Percentiles rank a stretch among this genome's conserved stretches.
Conservation (phyloP, 2,113 vertebrate species). For the Anguilla rostrata region DNA sequence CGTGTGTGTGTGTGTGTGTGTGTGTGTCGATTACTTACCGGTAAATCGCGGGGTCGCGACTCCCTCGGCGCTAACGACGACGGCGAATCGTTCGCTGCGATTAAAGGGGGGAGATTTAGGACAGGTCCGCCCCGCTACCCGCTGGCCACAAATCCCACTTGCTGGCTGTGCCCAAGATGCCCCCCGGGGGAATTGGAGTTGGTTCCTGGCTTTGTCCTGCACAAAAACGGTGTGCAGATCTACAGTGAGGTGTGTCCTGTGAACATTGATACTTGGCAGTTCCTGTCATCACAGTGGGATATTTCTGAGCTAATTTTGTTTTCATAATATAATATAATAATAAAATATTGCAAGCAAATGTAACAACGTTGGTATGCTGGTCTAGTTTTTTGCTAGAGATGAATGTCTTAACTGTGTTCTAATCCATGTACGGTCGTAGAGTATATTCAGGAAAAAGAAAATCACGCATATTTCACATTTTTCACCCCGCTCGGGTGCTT, state of each 20-base stretch:
- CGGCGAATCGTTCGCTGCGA: slow-evolving; percentile 35
- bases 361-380: neutral
- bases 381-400: neutral
- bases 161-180: neutral
- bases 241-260: neutral
- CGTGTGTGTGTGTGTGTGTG: no score
- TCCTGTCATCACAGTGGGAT: neutral
- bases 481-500: neutral
- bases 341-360: neutral
- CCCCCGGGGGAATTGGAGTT: neutral
- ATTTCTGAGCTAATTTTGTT: neutral
- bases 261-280: neutral
- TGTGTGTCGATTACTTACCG: slow-evolving; percentile 43
- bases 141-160: neutral
- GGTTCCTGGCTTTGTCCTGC: neutral
- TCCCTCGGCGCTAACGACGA: slow-evolving; percentile 41
- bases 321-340: neutral
- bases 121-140: neutral
- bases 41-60: slow-evolving; percentile 48
- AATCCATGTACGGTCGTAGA: neutral
- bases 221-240: neutral
- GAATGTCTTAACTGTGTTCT: neutral
- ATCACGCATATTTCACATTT: neutral
- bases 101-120: slow-evolving; percentile 22
- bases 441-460: neutral